A percentile compares a stretch with the other conserved stretches of the same genome.
These are phyloP conservation scores for Eristalinus sepulchralis DNA, from an alignment of 2,888 invertebrate species.

Conservation along the genomic window DNA sequence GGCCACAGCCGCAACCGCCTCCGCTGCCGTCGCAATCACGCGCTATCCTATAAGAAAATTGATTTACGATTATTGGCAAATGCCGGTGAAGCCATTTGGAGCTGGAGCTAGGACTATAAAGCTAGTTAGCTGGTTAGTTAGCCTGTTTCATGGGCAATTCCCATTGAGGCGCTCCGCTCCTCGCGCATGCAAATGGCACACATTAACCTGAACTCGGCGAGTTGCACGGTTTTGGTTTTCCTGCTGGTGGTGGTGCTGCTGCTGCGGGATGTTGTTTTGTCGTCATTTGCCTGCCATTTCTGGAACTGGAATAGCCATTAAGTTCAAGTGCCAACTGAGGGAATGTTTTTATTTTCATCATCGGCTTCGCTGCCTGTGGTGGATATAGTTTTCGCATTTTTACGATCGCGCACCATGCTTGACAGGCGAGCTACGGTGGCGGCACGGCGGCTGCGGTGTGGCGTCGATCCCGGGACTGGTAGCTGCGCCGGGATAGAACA, in stretches of 20 bases:
- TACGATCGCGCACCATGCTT: constrained; percentile 40
- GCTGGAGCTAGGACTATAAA: constrained; percentile 47
- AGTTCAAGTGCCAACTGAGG: constrained; percentile 61
- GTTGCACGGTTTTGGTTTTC: background rate
- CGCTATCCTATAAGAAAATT: constrained; percentile 67
- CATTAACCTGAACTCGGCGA: constrained; percentile 33
- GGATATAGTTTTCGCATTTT: constrained; percentile 55
- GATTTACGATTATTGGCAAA: constrained; percentile 71
- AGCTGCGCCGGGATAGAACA: constrained; percentile 27
- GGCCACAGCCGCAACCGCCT: background rate
- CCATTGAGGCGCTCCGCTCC: constrained; percentile 30
- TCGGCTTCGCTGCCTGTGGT: constrained; percentile 26
- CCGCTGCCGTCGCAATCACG: constrained; percentile 50
- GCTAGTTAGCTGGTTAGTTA: constrained; percentile 60
- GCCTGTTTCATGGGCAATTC: constrained; percentile 65
- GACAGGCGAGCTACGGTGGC: constrained; percentile 8
- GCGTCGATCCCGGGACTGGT: background rate
- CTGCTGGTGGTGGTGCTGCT: constrained; percentile 11
- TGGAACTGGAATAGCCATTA: constrained; percentile 65
- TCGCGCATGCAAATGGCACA: constrained; percentile 59
- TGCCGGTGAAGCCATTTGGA: constrained; percentile 70
- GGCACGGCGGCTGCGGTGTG: background rate
- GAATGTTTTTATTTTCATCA: constrained; percentile 61
- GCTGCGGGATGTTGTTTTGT: constrained; percentile 59
- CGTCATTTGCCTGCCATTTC: constrained; percentile 61